Conservation (phyloP, 53 echinoderm and acorn worm genomes). For the Pentamera pediparva region DNA sequence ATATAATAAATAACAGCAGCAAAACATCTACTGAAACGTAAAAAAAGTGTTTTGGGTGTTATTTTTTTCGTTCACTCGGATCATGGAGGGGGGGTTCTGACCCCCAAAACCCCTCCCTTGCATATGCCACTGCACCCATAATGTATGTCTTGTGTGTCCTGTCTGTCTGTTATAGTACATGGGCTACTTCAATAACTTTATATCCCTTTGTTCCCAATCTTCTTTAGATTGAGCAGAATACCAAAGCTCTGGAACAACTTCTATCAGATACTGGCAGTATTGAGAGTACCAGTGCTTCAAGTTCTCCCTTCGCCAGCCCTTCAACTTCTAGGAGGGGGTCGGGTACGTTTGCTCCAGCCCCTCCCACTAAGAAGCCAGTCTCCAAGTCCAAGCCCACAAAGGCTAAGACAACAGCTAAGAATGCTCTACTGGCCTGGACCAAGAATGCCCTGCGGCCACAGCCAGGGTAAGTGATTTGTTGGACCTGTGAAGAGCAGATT, state of each 20-base stretch:
- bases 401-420: conserved; percentile 79
- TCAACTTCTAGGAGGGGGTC: conserved; percentile 40
- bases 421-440: conserved; percentile 89
- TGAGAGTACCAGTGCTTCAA: conserved; percentile 52
- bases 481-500: too few relatives aligned
- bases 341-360: conserved; percentile 32
- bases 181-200: too few relatives aligned
- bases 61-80: too few relatives aligned
- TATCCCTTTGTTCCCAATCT: too few relatives aligned
- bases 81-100: too few relatives aligned
- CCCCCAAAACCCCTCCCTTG: too few relatives aligned
- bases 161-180: too few relatives aligned
- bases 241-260: conserved; percentile 50
- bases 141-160: too few relatives aligned
- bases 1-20: too few relatives aligned
- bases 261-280: conserved; percentile 38
- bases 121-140: too few relatives aligned
- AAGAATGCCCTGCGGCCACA: conserved; percentile 56
- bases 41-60: too few relatives aligned
- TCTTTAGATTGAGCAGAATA: conserved; percentile 96
- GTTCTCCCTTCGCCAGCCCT: conserved; percentile 53
- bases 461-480: conserved; percentile 11
- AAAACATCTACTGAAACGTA: too few relatives aligned
- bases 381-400: neutral
- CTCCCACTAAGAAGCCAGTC: conserved; percentile 72